Evolutionary conservation across 2,888 invertebrate species (phyloP), one percentile per base, ranked within the genome.

Genomic region (Drosophila parthenogenetica): DNA sequence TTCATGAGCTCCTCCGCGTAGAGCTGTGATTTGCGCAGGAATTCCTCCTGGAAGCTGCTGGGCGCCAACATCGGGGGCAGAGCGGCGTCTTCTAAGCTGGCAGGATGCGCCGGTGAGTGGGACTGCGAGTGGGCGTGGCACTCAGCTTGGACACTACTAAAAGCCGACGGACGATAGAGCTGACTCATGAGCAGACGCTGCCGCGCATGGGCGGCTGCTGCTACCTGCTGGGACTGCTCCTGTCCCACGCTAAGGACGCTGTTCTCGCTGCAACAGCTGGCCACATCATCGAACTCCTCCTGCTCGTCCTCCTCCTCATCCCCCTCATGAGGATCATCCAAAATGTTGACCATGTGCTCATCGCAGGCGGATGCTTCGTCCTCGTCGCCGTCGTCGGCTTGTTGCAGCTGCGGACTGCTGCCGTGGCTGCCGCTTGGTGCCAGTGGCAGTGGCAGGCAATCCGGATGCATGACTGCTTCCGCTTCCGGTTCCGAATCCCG

Each of bases 191-290:
- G 69, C 32, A 89, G 64, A 2, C 89, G 68, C 17, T 89, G 90
- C 0, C 80, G 51, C 11, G 79, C 85, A 22, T 87, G 88, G 13
- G 77, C 86, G 5, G 87, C 87, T 0, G 81, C 86, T 8, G 86
- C 86, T 0, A 87, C 81, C 7, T 66, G 85, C 14, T 82, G 85
- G 0, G 88, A 86, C 5, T 90, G 89, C 68, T 97, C 96, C 89
- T 96, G 96, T 5, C 96, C 96, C 73, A 97, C 96, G 79, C 96
- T 96, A 35, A 97, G 90, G 3, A 96, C 96, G 45, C 96, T 97
- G 87, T 96, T 96, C 83, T 96, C 96, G 81, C 95, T 95, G 79
- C 95, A 95, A 75, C 95, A 95, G 67, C 95, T 95, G 71, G 94
- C 94, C 16, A 94, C 94, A 70, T 92, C 92, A 32, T 79, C 87